Evolutionary conservation across 2,797 vertebrate species (phyloP).

Genomic region (Falco berigora): DNA sequence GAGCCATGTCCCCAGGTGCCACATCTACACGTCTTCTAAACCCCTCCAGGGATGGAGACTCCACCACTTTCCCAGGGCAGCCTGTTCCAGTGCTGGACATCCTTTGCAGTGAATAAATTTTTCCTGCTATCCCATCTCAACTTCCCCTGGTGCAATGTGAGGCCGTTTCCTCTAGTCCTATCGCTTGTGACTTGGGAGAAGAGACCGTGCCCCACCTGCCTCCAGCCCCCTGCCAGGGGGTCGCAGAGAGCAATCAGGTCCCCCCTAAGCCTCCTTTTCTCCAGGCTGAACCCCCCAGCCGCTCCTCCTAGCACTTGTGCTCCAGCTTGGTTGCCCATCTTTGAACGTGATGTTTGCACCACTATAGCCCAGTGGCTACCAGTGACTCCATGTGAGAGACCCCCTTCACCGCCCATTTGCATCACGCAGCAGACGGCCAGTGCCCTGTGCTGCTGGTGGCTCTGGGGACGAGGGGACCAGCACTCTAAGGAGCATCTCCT

Average conservation of each 20-base stretch:
- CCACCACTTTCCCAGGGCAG: background rate
- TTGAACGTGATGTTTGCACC: background rate
- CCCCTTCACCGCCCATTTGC: background rate
- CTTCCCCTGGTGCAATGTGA: background rate
- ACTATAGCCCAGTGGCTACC: background rate
- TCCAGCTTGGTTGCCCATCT: background rate
- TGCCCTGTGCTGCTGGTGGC: background rate
- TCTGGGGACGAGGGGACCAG: background rate
- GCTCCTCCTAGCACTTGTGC: background rate
- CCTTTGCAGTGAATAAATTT: background rate
- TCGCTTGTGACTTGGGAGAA: background rate
- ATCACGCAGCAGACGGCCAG: background rate
- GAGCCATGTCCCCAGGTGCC: background rate
- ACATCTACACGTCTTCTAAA: fast-evolving
- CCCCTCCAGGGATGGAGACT: background rate
- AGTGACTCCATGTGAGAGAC: background rate
- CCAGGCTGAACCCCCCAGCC: background rate
- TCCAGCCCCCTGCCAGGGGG: fast-evolving
- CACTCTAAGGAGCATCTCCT: background rate
- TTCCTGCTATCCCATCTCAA: background rate
- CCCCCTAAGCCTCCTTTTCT: background rate
- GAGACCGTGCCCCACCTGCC: fast-evolving
- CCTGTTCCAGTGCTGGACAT: background rate
- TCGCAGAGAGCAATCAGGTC: fast-evolving
- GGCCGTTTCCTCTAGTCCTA: fast-evolving